Base-by-base conservation (phyloP, 2,797 vertebrate species). In the Selene dorsalis region DNA sequence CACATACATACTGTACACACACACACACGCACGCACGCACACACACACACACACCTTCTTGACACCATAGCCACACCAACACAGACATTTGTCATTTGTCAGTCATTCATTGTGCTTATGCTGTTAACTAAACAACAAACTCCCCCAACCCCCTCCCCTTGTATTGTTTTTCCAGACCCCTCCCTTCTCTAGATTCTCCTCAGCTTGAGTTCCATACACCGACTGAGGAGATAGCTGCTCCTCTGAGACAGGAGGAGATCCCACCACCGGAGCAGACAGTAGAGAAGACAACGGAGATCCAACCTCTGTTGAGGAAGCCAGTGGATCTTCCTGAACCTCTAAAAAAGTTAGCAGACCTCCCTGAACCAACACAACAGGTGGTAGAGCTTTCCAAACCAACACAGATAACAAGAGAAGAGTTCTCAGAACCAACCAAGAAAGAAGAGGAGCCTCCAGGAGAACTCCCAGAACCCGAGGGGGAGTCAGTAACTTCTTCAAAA, bases 111-210 rank as follows among this genome's bases (percentile, higher is more conserved):
- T 67, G 66, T 69, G 70, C 72, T 76, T 84, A 66, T 87, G 64
- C 38, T 85, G 62, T 83, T 77, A 88, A 86, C 63, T 71, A 69
- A 89, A 84, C 64, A 86, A 79, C 77, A 74, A 68, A 47, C 53
- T 76, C 41, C 53, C 32, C 80, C 78, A 84, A 79, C 67, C 77
- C 70, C 73, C 59, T 88, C 56, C 75, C 82, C n/a, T 83, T 76
- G 22, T 73, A 41, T 84, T 90, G 55, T 84, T 87, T 86, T 85
- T 62, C 28, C 87, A 95, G 95, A 88, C 88, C 92, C 47, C 81
- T 95, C 84, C 91, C 90, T 73, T 91, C 87, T 62, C 80, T 95
- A 82, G 90, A 92, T 55, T 95, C 90, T 74, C 93, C 94, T 84
- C 90, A 94, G 50, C 84, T 72, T 50, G 93, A 94, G 84, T 93